Evolutionary conservation across 2,888 invertebrate genomes (phyloP), one percentile per base, ranked within the genome.

Genomic region (Pachydiplax longipennis): DNA sequence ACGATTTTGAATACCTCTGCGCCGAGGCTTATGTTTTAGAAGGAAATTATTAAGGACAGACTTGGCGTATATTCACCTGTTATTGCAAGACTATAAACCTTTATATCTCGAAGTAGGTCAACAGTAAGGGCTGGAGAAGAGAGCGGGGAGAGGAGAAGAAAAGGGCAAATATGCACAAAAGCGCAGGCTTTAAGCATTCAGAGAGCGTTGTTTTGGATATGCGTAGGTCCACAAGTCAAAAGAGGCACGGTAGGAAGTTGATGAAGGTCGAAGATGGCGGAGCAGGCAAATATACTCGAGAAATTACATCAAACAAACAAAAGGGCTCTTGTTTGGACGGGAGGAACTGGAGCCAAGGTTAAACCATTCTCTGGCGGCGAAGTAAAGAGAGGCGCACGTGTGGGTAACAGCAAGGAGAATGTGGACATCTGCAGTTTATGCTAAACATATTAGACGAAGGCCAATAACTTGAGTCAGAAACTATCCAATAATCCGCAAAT

Each of bases 251-350:
- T 13, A 53, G 31, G 31, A 53, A 83, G 82, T 83, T 83, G 82
- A 83, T 53, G 31, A 83, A 83, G 83, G 83, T 58, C 83, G 53
- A 83, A 83, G 83, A 58, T 58, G 83, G 53, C 53, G 53, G 25
- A 4, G 82, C 53, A 48, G 53, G 83, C 48, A 83, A 83, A 83
- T 83, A 83, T 35, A 58, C 83, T 58, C 35, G 58, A 83, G 58
- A 25, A 83, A 83, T 83, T 83, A 83, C 83, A 44, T 35, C 53
- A 83, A 31, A 83, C 83, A 83, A 83, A 35, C 35, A 35, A 18
- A 83, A 35, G 13, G 31, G 25, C 25, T 73, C 73, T 73, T 12
- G 0, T 31, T 10, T 73, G n/a, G 73, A 25, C 73, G 31, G 31
- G 0, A 31, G 13, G 73, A 22, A 65, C n/a, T 65, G n/a, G n/a